Evolutionary conservation across 2,888 invertebrate species (phyloP), one percentile per base, ranked within the genome.

Genomic region (Acronicta psi): DNA sequence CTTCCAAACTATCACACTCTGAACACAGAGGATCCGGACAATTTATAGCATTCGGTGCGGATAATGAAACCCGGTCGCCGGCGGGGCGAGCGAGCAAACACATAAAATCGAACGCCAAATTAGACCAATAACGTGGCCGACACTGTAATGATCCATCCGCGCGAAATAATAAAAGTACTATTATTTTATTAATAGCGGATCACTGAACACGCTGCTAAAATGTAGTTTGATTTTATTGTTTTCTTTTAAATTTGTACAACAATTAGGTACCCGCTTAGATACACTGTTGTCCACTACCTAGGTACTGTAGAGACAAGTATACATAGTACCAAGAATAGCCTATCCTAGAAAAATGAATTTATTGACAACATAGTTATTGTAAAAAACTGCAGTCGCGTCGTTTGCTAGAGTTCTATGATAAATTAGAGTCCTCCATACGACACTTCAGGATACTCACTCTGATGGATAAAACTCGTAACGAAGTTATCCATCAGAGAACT

Each of bases 31-130:
- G 61, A 80, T 77, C 78, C 73, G 70, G 63, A 68, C 68, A 77
- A 81, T 88, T 87, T 87, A 88, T 82, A 75, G 81, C 80, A 79
- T 84, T 84, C 82, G 75, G 84, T 82, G 76, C 81, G 76, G 79
- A 83, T 86, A 90, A 90, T 88, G 85, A 89, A 87, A 80, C 64
- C 79, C 82, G 81, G 86, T 81, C 87, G 86, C 84, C 86, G 58
- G 41, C 84, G 86, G 70, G 45, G 83, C 83, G 82, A 78, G 69
- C 80, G 72, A 75, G 83, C 77, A 88, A 89, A 90, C 89, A 86
- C 81, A 87, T 89, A 87, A 89, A 88, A 73, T 62, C 66, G 79
- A 80, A 78, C 85, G 82, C 80, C 82, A 86, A 90, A 91, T 90
- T 89, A 79, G 81, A 71, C 82, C 80, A 85, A 88, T 89, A 88